Evolutionary conservation across 2,888 invertebrate genomes (phyloP).

Genomic region (Polyommatus iphigenia): DNA sequence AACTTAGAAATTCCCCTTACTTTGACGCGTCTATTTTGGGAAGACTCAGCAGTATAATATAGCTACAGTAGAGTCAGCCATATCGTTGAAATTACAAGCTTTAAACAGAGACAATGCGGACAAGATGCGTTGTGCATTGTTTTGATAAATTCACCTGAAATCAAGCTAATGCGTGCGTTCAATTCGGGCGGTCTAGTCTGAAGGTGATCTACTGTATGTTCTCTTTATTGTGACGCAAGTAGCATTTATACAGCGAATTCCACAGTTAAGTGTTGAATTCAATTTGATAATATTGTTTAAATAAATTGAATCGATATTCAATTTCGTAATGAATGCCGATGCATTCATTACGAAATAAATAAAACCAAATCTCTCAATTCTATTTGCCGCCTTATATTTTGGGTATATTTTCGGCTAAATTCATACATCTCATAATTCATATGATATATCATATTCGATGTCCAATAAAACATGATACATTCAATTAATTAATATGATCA

Average conservation of each 20-base stretch:
- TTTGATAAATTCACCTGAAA: no score
- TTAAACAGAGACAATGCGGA: no score
- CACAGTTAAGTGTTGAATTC: neutral
- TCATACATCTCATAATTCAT: neutral
- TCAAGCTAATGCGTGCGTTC: neutral
- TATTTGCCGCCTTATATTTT: neutral
- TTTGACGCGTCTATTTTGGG: constrained; percentile 15
- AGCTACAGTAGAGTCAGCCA: neutral
- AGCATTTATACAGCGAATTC: constrained; percentile 26
- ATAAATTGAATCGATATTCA: neutral
- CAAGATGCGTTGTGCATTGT: no score
- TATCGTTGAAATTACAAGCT: neutral
- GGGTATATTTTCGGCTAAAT: neutral
- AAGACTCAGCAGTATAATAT: neutral
- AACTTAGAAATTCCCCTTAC: constrained; percentile 18
- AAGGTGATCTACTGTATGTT: neutral
- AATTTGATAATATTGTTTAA: neutral
- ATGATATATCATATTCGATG: neutral
- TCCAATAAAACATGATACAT: neutral
- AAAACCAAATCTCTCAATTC: neutral
- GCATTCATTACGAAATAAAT: neutral
- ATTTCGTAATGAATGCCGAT: no score
- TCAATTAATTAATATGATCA: neutral
- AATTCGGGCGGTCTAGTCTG: neutral
- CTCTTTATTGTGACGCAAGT: neutral